Conservation (phyloP, 2,113 vertebrate species). For the Panthera leo region DNA sequence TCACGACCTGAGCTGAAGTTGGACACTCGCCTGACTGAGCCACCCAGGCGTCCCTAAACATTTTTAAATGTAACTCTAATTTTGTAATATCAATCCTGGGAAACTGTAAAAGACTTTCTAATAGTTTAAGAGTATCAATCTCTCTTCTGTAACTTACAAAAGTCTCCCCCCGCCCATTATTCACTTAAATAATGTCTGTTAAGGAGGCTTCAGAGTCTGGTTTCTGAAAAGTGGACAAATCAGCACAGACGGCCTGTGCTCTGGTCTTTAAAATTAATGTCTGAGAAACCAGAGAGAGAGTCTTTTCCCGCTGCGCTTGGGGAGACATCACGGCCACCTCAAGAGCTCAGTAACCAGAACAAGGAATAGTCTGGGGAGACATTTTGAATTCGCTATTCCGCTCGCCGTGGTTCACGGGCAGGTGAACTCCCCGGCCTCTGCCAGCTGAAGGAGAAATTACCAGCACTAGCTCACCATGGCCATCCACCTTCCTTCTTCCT, state of each 20-base stretch:
- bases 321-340: neutral
- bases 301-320: neutral
- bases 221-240: neutral
- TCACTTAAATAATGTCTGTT: neutral
- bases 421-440: neutral
- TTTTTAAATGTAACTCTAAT: neutral
- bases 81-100: neutral
- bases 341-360: neutral
- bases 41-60: neutral
- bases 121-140: neutral
- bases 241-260: too few species aligned
- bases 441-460: neutral
- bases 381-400: neutral
- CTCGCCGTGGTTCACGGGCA: neutral
- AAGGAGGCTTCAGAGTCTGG: too few species aligned
- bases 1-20: too few species aligned
- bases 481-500: fast-evolving
- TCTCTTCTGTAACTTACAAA: neutral
- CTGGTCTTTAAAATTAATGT: neutral
- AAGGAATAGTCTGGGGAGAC: neutral
- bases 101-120: neutral
- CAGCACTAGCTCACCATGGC: neutral
- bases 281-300: neutral
- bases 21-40: too few species aligned
- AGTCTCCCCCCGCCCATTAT: neutral